phyloP scores from a whole-genome alignment of 2,888 invertebrate species.

The Microdon myrmicae region DNA sequence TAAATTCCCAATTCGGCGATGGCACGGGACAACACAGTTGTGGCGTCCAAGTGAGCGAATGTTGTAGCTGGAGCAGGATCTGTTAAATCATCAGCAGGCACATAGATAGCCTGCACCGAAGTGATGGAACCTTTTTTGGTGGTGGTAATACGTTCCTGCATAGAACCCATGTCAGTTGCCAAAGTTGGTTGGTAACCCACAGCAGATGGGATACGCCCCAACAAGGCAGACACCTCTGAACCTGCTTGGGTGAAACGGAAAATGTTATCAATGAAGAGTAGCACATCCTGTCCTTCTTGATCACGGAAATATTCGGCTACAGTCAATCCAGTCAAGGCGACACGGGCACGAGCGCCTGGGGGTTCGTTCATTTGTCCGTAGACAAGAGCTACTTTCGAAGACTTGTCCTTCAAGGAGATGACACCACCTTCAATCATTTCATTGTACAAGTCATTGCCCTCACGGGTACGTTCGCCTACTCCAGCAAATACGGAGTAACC shows the following conservation, averaged over 20 bases:
- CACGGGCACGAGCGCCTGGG: conserved; percentile 93
- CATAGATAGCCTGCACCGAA: conserved; percentile 94
- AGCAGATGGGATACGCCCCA: conserved; percentile 95
- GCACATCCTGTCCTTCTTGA: conserved; percentile 91
- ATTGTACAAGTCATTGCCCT: conserved; percentile 94
- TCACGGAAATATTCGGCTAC: conserved; percentile 96
- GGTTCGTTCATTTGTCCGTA: conserved; percentile 98
- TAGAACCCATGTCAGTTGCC: conserved; percentile 95
- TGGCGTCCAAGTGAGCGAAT: conserved; percentile 96
- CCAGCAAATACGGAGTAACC: conserved; percentile 97
- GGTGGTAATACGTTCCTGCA: conserved; percentile 97
- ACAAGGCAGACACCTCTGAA: conserved; percentile 87
- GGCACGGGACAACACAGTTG: conserved; percentile 91
- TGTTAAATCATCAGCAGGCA: conserved; percentile 95
- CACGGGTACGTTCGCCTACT: conserved; percentile 94
- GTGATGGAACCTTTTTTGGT: conserved; percentile 96
- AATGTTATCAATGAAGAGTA: conserved; percentile 96
- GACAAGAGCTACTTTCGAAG: conserved; percentile 86
- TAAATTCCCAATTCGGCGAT: conserved; percentile 94
- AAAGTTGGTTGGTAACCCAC: conserved; percentile 95
- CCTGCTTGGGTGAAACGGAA: conserved; percentile 94
- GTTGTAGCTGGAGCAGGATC: conserved; percentile 96
- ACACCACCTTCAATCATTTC: conserved; percentile 96
- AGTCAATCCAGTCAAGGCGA: conserved; percentile 90
- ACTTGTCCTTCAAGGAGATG: conserved; percentile 88